Conservation (phyloP, 2,888 invertebrate genomes). For the Acleris sparsana region DNA sequence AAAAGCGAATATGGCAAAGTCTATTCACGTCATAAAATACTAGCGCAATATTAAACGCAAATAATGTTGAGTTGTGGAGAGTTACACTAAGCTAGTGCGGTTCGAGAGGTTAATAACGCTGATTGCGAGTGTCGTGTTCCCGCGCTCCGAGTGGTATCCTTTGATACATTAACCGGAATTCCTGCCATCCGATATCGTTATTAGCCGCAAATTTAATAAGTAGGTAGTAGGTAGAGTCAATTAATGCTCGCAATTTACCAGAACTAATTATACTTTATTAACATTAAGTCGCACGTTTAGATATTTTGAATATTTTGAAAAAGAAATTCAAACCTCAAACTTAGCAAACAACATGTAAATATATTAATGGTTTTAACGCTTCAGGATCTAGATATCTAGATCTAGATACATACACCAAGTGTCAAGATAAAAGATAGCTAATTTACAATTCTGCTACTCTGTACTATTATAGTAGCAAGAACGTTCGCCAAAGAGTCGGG, state of each 20-base stretch:
- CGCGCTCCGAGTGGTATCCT: neutral
- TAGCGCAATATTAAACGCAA: constrained; percentile 6
- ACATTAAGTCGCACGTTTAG: too few species aligned
- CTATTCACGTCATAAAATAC: constrained; percentile 16
- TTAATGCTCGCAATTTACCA: too few species aligned
- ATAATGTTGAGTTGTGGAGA: constrained; percentile 29
- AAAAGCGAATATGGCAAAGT: neutral
- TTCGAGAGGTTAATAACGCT: constrained; percentile 18
- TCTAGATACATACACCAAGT: too few species aligned
- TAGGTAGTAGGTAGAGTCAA: too few species aligned
- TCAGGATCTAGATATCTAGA: too few species aligned
- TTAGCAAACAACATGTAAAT: too few species aligned
- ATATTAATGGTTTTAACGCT: too few species aligned
- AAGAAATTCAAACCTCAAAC: too few species aligned
- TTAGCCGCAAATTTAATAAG: too few species aligned
- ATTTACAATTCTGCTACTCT: neutral
- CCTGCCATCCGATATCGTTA: constrained; percentile 15
- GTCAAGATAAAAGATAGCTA: neutral
- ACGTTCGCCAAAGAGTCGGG: neutral
- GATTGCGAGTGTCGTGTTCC: constrained; percentile 20
- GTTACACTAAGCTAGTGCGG: constrained; percentile 11
- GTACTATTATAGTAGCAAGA: too few species aligned
- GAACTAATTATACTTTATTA: too few species aligned
- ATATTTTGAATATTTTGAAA: too few species aligned
- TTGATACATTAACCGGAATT: constrained; percentile 7